These are phyloP conservation scores for Rhizomys pruinosus DNA, from an alignment of 2,113 vertebrate genomes.

Conservation along the genomic window DNA sequence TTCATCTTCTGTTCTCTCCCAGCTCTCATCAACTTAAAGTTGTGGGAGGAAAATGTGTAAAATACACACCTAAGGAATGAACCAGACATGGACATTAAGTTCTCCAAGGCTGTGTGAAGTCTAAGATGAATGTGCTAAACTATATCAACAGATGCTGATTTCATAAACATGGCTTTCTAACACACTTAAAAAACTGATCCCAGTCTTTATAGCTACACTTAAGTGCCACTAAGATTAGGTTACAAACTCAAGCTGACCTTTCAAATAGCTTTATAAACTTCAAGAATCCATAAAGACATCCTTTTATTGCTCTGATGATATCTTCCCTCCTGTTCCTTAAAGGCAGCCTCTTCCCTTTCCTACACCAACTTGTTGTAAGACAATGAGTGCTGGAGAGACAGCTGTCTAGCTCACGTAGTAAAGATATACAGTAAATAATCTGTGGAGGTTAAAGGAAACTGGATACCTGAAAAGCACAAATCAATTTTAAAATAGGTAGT, in stretches of 20 bases:
- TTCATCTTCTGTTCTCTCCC: conserved; percentile 44
- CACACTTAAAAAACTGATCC: conserved; percentile 46
- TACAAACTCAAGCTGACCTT: conserved; percentile 39
- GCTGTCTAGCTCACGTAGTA: neutral
- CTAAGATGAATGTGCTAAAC: conserved; percentile 41
- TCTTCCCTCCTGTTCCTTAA: neutral
- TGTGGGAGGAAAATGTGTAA: neutral
- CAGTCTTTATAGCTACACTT: conserved; percentile 25
- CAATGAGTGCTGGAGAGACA: neutral
- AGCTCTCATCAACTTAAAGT: conserved; percentile 25
- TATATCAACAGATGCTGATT: conserved; percentile 34
- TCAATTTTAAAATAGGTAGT: conserved; percentile 24
- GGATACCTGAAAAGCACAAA: neutral
- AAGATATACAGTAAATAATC: neutral
- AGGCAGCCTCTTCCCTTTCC: conserved; percentile 23
- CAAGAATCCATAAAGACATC: conserved; percentile 21
- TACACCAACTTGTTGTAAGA: neutral
- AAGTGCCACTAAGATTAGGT: neutral
- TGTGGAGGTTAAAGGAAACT: neutral
- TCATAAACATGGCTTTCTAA: conserved; percentile 21
- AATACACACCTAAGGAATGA: conserved; percentile 33
- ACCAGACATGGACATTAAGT: conserved; percentile 18
- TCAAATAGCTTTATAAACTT: conserved; percentile 40
- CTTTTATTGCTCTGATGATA: neutral
- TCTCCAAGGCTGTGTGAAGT: neutral